Evolutionary conservation across 2,797 vertebrate genomes (phyloP), one percentile per base, ranked within the genome.

Genomic region (Acestrorhynchus altus): DNA sequence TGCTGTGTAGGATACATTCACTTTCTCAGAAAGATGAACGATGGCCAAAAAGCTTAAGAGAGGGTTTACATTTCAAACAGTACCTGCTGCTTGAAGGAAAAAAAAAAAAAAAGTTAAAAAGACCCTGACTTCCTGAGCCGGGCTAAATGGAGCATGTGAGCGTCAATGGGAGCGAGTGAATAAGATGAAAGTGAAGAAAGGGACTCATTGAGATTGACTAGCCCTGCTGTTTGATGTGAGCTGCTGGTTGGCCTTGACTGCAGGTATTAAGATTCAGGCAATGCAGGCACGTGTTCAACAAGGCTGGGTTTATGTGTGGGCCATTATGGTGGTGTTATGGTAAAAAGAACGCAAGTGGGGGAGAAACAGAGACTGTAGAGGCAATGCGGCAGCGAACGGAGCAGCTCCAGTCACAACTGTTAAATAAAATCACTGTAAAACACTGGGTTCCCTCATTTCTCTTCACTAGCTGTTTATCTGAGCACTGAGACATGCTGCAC

Each of bases 141-240:
- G 47, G 52, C 61, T 65, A 76, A 72, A 73, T 42, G 51, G 59
- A 73, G 52, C 20, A 56, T 54, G 40, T 47, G 84, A 87, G 61
- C 40, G 64, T 68, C 71, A 54, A 44, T 69, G 54, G 56, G 79
- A 81, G 71, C 77, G 83, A 80, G 82, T 85, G 84, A 86, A 69
- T 60, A 84, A 91, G 88, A 91, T 90, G 88, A 89, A 92, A 90
- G 88, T 84, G 86, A 46, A 79, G 83, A 89, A 89, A 86, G 87
- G 81, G 78, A 81, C 85, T 88, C 85, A 68, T 85, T 39, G 83
- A 90, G 83, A 83, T 88, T 87, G 88, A 85, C 87, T 87, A 87
- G 88, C 87, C 73, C 82, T 60, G 70, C 22, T 9, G 80, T 91
- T 90, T 91, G 90, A 92, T 92, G 64, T 56, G 81, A 88, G 81